These are phyloP conservation scores for Sweltsa coloradensis DNA, from an alignment of 1,140 invertebrate genomes.

Conservation along the genomic window DNA sequence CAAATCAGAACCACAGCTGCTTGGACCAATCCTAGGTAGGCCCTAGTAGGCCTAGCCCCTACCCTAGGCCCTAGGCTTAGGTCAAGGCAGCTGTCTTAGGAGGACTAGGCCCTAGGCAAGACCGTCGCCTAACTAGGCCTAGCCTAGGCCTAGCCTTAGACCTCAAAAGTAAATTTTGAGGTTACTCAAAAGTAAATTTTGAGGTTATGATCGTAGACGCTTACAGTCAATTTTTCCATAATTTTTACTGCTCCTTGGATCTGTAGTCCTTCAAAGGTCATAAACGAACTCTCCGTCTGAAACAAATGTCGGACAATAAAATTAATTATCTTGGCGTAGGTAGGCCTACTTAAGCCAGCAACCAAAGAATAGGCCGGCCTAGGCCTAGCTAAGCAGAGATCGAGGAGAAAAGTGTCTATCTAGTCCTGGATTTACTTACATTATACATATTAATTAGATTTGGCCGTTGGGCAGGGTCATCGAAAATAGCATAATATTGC, in stretches of 20 bases:
- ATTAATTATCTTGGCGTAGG: not conserved
- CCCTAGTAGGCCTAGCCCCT: too few relatives aligned
- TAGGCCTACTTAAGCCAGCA: too few relatives aligned
- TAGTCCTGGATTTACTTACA: slow-evolving; percentile 47
- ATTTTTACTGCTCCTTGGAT: slow-evolving; percentile 84
- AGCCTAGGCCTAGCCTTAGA: too few relatives aligned
- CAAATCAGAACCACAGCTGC: too few relatives aligned
- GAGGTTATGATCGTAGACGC: slow-evolving; percentile 32
- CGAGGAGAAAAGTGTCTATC: slow-evolving; percentile 16
- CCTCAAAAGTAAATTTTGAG: too few relatives aligned
- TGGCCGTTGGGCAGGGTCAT: slow-evolving; percentile 67
- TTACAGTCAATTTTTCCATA: slow-evolving; percentile 86
- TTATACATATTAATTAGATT: slow-evolving; percentile 83
- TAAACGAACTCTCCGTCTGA: slow-evolving; percentile 80
- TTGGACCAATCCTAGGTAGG: too few relatives aligned
- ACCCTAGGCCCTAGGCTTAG: too few relatives aligned
- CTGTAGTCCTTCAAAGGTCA: slow-evolving; percentile 91
- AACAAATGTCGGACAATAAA: slow-evolving; percentile 19
- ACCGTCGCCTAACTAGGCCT: too few relatives aligned
- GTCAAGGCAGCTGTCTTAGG: too few relatives aligned
- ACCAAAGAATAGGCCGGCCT: not conserved
- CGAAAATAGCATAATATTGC: slow-evolving; percentile 84
- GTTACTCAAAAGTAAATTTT: too few relatives aligned
- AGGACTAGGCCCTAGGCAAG: too few relatives aligned
- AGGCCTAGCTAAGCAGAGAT: not conserved